Evolutionary conservation across 2,888 invertebrate species (phyloP), one percentile per base, ranked within the genome.

Genomic region (Frankliniella fusca): DNA sequence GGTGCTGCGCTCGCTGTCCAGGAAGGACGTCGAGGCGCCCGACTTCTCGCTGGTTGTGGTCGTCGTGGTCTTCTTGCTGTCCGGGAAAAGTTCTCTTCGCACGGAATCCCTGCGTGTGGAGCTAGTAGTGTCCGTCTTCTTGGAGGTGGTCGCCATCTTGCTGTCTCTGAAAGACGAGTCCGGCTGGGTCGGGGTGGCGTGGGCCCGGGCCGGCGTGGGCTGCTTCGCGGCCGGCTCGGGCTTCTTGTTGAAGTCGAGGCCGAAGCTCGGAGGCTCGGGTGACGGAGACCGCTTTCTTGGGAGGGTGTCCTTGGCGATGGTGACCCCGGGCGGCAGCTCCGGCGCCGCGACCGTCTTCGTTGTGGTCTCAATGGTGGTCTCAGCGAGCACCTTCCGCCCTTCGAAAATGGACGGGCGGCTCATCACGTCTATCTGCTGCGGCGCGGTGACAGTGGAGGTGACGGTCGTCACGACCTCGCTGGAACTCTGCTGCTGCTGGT

Each of bases 31-130:
- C n/a, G 70, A 20, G 23, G 70, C 81, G 88, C 87, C 82, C 89
- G 89, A 82, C 85, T 86, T 83, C 86, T 85, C 28, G 70, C 82
- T 83, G 86, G 85, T 84, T 89, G 88, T 49, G 84, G 70, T 70
- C 70, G 70, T 81, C 88, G 87, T 82, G 89, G 89, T 82, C 85
- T 86, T 83, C 86, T 85, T 48, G 76, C 82, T 83, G 86, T 85
- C 84, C 89, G 88, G 50, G 84, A 70, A 70, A 27, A 70, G 70
- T 23, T 70, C 70, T 27, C 70, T 70, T 7, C 70, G 70, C 48
- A 82, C 28, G 15, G 82, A 27, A 15, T 82, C 49, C 81, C 83
- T 50, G 81, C 83, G 38, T 80, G 81, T 18, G 48, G 82, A 79
- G 81, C 80, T 61, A 61, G 79, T 28, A n/a, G 23, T 10, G 61